A percentile compares a stretch with the other conserved stretches of the same genome.
These are phyloP conservation scores for Anhinga anhinga DNA, from an alignment of 2,113 vertebrate genomes.

Conservation along the genomic window DNA sequence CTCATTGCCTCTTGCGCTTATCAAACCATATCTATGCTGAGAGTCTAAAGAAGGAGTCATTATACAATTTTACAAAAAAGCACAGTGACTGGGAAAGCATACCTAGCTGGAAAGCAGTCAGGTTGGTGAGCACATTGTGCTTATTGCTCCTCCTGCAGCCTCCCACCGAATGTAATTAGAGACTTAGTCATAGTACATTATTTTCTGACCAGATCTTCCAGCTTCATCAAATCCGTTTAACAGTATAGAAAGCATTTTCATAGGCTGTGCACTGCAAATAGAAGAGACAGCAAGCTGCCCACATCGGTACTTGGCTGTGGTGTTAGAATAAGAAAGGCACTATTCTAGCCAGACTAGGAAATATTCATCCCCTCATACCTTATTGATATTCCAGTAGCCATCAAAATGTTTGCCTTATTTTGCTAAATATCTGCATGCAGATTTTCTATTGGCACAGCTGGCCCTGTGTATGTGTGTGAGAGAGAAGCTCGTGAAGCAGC, in stretches of 20 bases:
- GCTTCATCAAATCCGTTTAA: not conserved
- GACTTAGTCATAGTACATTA: not conserved
- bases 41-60: not conserved
- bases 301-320: not conserved
- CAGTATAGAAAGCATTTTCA: not conserved
- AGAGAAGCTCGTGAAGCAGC: not conserved
- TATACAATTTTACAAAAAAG: not conserved
- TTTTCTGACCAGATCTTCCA: not conserved
- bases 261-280: not conserved
- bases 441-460: not conserved
- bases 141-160: not conserved
- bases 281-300: not conserved
- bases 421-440: not conserved
- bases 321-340: not conserved
- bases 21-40: not conserved
- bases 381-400: not conserved
- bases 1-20: not conserved
- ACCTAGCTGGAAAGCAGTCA: accelerated
- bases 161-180: not conserved
- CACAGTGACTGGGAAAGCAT: not conserved
- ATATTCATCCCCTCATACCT: not conserved
- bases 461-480: not conserved
- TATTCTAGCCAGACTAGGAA: not conserved
- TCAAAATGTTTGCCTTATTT: not conserved
- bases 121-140: not conserved